Conservation (phyloP, 2,113 vertebrate genomes). For the Heterotis niloticus region DNA sequence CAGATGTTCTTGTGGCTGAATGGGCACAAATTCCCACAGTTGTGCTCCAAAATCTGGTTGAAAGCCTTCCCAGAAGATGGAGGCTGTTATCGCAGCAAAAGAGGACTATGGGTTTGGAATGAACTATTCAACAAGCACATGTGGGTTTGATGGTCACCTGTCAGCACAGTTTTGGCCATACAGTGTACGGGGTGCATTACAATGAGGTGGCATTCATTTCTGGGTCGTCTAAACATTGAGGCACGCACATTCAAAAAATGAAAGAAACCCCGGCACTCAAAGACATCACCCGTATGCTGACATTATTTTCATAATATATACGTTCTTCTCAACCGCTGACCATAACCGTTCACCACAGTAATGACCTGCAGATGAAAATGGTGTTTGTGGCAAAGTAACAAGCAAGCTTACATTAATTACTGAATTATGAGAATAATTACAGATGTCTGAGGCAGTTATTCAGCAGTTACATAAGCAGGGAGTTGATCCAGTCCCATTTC, state of each 20-base stretch:
- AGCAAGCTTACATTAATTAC: conserved; percentile 24
- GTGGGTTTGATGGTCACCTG: no score
- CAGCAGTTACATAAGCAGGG: conserved; percentile 14
- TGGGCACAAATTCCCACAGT: no score
- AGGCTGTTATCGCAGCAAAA: no score
- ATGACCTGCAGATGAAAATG: conserved; percentile 28
- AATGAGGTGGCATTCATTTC: not conserved
- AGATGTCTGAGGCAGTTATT: conserved; percentile 16
- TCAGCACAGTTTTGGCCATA: no score
- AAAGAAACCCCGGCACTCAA: not conserved
- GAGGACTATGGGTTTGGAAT: no score
- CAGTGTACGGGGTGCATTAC: no score
- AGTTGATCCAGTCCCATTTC: conserved; percentile 13
- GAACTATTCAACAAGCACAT: no score
- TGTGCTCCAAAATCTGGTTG: no score
- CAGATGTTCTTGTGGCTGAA: no score
- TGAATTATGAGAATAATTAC: conserved; percentile 30
- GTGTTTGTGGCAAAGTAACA: conserved; percentile 19
- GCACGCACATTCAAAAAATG: not conserved
- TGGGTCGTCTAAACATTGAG: not conserved
- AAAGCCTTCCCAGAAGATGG: no score
- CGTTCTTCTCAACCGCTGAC: conserved; percentile 11
- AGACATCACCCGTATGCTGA: not conserved
- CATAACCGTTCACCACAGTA: conserved; percentile 29
- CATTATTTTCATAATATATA: conserved; percentile 19